Conservation (phyloP, 2,113 vertebrate species). For the Phocoena phocoena region DNA sequence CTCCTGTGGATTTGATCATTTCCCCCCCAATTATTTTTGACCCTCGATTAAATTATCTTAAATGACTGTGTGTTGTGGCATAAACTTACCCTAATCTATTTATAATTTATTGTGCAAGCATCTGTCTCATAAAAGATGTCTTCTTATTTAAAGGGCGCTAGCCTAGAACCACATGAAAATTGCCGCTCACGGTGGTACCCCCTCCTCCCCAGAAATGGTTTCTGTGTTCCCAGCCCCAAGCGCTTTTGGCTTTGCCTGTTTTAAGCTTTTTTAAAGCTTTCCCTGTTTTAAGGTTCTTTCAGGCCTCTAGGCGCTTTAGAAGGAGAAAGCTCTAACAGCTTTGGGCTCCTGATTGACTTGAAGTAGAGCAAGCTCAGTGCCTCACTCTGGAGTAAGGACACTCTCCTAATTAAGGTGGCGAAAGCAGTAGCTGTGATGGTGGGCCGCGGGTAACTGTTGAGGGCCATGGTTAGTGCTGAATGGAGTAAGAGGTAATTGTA, state of each 20-base stretch:
- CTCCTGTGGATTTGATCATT: neutral
- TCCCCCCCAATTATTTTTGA: slow-evolving; percentile 12
- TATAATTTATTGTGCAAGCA: neutral
- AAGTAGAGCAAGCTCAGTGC: neutral
- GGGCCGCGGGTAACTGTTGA: neutral
- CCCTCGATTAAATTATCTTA: slow-evolving; percentile 6
- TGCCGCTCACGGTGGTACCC: neutral
- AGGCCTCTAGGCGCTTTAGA: neutral
- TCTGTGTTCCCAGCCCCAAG: no score
- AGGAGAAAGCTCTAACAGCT: neutral
- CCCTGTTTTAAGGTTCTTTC: neutral
- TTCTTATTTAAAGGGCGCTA: neutral
- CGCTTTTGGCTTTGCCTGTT: neutral
- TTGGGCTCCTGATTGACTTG: neutral
- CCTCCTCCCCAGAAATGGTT: neutral
- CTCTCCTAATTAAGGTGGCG: neutral
- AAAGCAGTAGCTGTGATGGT: neutral
- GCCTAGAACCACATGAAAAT: neutral
- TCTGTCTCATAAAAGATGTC: neutral
- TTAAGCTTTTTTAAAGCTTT: neutral
- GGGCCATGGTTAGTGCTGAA: neutral
- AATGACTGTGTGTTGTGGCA: neutral
- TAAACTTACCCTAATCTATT: neutral
- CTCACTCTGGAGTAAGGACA: neutral
- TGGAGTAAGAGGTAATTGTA: neutral